Base-by-base conservation (phyloP, 2,888 invertebrate species). In the Sisyra nigra region DNA sequence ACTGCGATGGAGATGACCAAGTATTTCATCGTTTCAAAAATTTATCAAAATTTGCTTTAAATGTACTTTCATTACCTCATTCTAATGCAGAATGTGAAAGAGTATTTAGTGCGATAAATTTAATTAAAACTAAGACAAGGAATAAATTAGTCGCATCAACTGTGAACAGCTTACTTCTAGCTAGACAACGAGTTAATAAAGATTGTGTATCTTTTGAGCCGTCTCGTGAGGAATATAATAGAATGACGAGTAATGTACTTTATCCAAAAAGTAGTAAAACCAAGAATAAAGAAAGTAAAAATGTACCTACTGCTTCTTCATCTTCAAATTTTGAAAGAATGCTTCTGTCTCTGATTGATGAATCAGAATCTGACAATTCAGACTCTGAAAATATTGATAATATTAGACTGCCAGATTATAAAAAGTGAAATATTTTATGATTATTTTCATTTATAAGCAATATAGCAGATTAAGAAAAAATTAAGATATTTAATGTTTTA, bases 81-180 rank as follows among this genome's bases (percentile, higher is more conserved):
- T 33, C 33, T 9, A 33, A 33, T 33, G 33, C 33, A 5, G 33
- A 33, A 33, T 33, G 33, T 14, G 33, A 33, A 33, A n/a, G 33
- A 5, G 14, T 33, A 33, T 33, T 33, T 33, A 33, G 33, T 33
- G 15, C n/a, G 4, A 36, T 36, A n/a, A 36, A 36, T 36, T 36
- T 36, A 36, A 36, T 36, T 15, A 6, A 36, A 36, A 36, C 36
- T 36, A 36, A 36, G 14, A 13, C 13, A 10, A 6, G 36, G 14
- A 36, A 36, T 36, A 36, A 36, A 14, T 14, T 14, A n/a, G 36
- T 36, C 15, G 14, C 36, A 13, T 10, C 11, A 13, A 36, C 36
- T 5, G 15, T 36, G 5, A 36, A 17, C 13, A 15, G 15, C 10
- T 13, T 36, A 13, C 15, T 36, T 13, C 15, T 14, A 13, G 13